Evolutionary conservation across 2,113 vertebrate species (phyloP), one percentile per base, ranked within the genome.

Genomic region (Sorex fumeus): DNA sequence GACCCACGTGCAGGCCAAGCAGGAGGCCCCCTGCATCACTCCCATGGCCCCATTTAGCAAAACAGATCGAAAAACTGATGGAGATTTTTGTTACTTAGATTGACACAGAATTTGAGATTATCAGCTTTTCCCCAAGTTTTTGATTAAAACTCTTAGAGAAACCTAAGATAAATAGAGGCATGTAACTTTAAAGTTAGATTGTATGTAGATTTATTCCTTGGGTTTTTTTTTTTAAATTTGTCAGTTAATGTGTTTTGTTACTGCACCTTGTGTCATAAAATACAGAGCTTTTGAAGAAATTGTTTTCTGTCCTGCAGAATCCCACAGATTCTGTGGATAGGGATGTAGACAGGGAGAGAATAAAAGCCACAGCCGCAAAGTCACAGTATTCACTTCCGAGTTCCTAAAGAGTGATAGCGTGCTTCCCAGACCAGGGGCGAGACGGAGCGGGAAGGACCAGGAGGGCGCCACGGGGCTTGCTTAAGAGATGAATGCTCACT

Each of bases 91-190:
- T 53, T 76, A 28, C 7, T 45, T 36, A 71, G 72, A 64, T 40
- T 36, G 28, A 57, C 57, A 12, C 11, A 64, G 34, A 30, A 25
- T 12, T 89, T 27, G n/a, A 34, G 8, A 28, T 66, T 16, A 36
- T 28, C 62, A 83, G 21, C n/a, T 83, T 79, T 90, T 74, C 19
- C 36, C 27, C 66, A n/a, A 7, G n/a, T 94, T 90, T 67, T 75
- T 64, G n/a, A 75, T 27, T 77, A 25, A 87, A 84, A n/a, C 18
- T 69, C 60, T 71, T 80, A 62, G 27, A 88, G 53, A 88, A 93
- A 72, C 13, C 27, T 50, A 30, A 62, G 53, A 66, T 12, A 53
- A 0, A 27, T 11, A 45, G 50, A 25, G 3, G 30, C 64, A 71
- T 43, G 21, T 50, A 34, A 7, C 43, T 43, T 78, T 43, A 19